phyloP scores from a whole-genome alignment of 2,113 vertebrate genomes.

The Poicephalus meyeri region DNA sequence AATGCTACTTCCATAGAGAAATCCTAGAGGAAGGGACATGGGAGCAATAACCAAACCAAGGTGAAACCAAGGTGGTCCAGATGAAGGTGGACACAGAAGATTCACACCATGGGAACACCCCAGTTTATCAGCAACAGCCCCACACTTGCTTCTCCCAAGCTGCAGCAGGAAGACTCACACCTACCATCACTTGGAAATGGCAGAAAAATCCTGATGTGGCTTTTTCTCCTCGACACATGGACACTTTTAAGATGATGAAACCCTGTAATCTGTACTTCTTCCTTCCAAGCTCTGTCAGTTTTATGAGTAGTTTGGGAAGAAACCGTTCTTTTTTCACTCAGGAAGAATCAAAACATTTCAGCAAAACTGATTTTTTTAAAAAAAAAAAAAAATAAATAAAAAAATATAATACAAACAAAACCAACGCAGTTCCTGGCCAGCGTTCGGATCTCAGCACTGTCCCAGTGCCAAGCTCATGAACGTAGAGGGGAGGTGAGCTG shows the following conservation, averaged over 20 bases:
- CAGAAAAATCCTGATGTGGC: background rate
- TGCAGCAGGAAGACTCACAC: background rate
- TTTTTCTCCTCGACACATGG: background rate
- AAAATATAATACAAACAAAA: background rate
- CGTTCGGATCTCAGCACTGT: background rate
- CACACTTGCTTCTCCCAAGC: background rate
- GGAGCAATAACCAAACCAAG: background rate
- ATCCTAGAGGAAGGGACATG: background rate
- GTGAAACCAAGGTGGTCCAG: background rate
- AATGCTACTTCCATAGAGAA: background rate
- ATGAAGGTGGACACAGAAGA: background rate
- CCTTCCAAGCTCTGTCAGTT: background rate
- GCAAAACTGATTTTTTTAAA: background rate
- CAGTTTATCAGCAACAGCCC: background rate
- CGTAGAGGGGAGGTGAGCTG: background rate
- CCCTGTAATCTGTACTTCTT: background rate
- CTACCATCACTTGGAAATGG: fast-evolving
- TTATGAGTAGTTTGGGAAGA: background rate
- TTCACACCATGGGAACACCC: background rate
- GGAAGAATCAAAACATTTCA: background rate
- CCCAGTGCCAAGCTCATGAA: background rate
- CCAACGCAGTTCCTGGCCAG: background rate
- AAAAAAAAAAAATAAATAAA: background rate
- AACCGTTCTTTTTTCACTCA: background rate
- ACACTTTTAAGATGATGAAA: background rate